Evolutionary conservation across 2,113 vertebrate genomes (phyloP).

Genomic region (Ceyx melanurus): DNA sequence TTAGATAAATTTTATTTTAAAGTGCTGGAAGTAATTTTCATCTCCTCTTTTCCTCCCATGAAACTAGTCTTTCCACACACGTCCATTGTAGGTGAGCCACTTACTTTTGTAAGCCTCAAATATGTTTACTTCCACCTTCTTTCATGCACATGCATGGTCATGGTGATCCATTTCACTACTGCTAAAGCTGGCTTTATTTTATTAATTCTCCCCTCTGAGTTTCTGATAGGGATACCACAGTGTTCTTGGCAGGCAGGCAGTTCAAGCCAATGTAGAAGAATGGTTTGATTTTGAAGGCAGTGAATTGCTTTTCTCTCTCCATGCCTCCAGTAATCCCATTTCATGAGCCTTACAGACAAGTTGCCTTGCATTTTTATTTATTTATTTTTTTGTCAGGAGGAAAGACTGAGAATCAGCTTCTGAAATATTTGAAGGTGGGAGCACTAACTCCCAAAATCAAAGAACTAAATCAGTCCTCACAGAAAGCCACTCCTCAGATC

Average conservation of each 20-base stretch:
- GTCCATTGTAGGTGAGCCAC: neutral
- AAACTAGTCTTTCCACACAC: neutral
- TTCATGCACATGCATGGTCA: neutral
- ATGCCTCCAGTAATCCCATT: neutral
- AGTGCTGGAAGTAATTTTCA: slow-evolving; percentile 15
- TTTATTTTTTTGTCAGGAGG: neutral
- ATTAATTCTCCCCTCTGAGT: neutral
- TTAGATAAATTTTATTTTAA: slow-evolving; percentile 39
- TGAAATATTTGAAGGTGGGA: neutral
- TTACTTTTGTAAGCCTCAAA: neutral
- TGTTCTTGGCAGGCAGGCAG: neutral
- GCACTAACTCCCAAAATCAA: neutral
- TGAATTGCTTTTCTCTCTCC: neutral
- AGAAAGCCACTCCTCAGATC: neutral
- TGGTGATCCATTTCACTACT: neutral
- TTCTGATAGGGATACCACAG: neutral
- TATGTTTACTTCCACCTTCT: neutral
- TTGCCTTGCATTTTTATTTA: neutral
- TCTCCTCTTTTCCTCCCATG: neutral
- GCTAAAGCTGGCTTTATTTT: neutral
- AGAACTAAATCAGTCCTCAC: neutral
- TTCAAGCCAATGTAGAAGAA: neutral
- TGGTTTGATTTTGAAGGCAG: neutral
- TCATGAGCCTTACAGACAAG: neutral
- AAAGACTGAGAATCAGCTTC: neutral